Percentiles rank a stretch among this genome's conserved stretches.
Conservation (phyloP, 2,888 invertebrate genomes). For the Drosophila dives region DNA sequence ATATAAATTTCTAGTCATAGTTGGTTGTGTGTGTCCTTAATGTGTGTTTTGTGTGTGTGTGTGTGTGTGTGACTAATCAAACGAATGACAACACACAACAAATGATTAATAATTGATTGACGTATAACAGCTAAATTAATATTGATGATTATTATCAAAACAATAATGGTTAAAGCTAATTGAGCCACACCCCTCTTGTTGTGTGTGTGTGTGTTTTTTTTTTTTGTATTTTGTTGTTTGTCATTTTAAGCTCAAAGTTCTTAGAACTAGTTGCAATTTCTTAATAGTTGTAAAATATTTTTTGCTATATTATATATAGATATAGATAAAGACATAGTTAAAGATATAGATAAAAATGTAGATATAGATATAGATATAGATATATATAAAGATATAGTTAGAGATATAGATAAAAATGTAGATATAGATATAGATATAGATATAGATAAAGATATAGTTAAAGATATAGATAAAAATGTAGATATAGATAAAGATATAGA, state of each 20-base stretch:
- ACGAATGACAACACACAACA: not conserved
- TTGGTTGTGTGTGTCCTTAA: not conserved
- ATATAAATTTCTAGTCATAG: constrained; percentile 6
- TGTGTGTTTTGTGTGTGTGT: not conserved
- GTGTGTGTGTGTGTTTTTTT: not conserved
- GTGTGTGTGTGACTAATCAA: constrained; percentile 18
- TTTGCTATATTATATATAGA: too few species aligned
- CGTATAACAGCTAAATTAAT: not conserved
- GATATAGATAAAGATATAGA: too few species aligned
- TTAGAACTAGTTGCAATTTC: not conserved
- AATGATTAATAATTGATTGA: not conserved
- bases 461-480: too few species aligned
- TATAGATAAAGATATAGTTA: too few species aligned
- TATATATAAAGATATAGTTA: too few species aligned
- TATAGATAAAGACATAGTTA: too few species aligned
- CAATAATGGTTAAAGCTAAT: not conserved
- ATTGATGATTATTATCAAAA: not conserved
- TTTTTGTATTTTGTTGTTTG: not conserved
- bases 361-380: too few species aligned
- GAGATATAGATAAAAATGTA: too few species aligned
- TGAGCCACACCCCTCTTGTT: too few species aligned
- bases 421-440: too few species aligned
- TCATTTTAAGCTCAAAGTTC: not conserved
- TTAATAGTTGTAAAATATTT: not conserved
- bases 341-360: too few species aligned